Evolutionary conservation across 2,888 invertebrate species (phyloP).

Genomic region (Hesperia comma): DNA sequence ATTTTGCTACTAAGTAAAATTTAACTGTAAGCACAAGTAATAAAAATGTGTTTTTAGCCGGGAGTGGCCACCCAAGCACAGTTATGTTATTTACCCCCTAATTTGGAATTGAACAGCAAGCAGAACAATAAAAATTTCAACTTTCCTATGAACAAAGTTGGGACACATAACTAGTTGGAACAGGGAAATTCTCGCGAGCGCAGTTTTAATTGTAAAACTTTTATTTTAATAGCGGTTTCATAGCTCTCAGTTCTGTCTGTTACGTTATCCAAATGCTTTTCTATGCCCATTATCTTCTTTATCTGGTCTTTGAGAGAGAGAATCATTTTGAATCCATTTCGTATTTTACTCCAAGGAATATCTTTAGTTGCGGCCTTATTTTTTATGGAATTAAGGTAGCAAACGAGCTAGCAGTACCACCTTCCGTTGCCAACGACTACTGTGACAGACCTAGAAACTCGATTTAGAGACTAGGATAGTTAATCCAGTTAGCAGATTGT

Average conservation of each 20-base stretch:
- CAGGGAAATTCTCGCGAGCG: constrained; percentile 19
- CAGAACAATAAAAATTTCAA: constrained; percentile 16
- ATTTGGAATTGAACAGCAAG: neutral
- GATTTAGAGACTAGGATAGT: no score
- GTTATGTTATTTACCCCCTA: neutral
- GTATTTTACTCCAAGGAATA: neutral
- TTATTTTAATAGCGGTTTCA: constrained; percentile 30
- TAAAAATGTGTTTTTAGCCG: no score
- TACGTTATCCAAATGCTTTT: constrained; percentile 10
- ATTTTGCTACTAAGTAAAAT: no score
- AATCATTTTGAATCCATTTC: neutral
- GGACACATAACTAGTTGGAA: constrained; percentile 24
- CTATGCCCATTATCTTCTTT: constrained; percentile 7
- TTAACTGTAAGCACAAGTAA: no score
- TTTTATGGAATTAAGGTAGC: neutral
- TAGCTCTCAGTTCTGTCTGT: constrained; percentile 10
- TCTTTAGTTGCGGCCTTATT: neutral
- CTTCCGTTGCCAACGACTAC: no score
- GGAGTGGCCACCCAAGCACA: no score
- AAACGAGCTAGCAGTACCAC: no score
- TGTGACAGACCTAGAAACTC: no score
- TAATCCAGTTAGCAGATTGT: no score
- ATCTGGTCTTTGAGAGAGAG: neutral
- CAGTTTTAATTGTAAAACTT: constrained; percentile 33
- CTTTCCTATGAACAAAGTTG: constrained; percentile 25